Evolutionary conservation across 2,797 vertebrate species (phyloP), one percentile per base, ranked within the genome.

Genomic region (Saguinus oedipus): DNA sequence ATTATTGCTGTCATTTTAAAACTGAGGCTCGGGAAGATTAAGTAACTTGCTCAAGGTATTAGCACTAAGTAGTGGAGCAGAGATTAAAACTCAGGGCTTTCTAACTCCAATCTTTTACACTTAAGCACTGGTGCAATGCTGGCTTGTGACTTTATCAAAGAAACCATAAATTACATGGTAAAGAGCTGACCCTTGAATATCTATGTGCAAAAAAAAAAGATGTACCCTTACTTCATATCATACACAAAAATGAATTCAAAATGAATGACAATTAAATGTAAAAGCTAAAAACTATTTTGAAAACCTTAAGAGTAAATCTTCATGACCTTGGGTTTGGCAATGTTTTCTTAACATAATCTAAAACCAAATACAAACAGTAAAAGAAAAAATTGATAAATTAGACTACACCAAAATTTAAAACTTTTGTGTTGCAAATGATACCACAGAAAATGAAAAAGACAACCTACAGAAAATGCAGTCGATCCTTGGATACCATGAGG

Each of bases 201-300:
- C 7, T 39, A 74, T 0, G 11, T 27, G 14, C 33, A 57, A 72
- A 94, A 92, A 19, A 90, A n/a, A 39, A 88, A 84, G n/a, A 5
- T 39, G 61, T 76, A 57, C 19, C 3, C 19, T 42, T n/a, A 64
- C n/a, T 12, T 68, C 15, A 74, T 4, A 72, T 79, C 7, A 92
- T n/a, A 93, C 12, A 74, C 11, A 76, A 88, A 94, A 88, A 46
- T 64, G 85, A 93, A 94, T 39, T 95, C 39, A 39, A 89, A 93
- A 93, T 79, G 42, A 36, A 83, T 44, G 15, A 93, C 39, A 86
- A 46, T 57, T 92, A 97, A 70, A 84, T 46, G 11, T 36, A 93
- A 93, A 7, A 61, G 8, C 46, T 72, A 81, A 81, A 95, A 88
- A 24, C 22, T 81, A 75, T 68, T 87, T 82, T 76, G 78, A 55